phyloP scores from a whole-genome alignment of 2,888 invertebrate genomes.

The Chorisops tibialis region DNA sequence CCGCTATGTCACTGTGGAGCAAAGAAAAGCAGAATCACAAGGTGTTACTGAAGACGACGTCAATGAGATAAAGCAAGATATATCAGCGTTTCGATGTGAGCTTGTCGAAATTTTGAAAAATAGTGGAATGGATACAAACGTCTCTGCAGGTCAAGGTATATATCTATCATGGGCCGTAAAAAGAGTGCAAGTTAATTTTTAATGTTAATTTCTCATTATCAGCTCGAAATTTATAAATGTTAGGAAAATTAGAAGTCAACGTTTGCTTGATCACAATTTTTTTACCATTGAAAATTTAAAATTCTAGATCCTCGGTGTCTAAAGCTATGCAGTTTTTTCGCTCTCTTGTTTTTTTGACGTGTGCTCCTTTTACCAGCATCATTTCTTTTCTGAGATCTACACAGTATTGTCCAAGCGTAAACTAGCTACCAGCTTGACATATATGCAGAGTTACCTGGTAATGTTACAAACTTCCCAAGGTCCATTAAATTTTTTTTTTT shows the following conservation, averaged over 20 bases:
- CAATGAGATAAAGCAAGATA: conserved; percentile 99
- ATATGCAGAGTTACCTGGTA: too few species aligned
- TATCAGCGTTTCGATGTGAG: conserved; percentile 96
- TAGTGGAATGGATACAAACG: conserved; percentile 91
- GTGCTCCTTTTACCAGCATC: too few species aligned
- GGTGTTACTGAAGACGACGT: conserved; percentile 99
- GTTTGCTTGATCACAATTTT: conserved; percentile 1
- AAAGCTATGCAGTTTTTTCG: too few species aligned
- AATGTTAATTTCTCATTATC: conserved; percentile 47
- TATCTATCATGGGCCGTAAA: too few species aligned
- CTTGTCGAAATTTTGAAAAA: conserved; percentile 93
- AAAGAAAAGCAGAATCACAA: conserved; percentile 90
- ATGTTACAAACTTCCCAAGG: too few species aligned
- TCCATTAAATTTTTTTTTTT: too few species aligned
- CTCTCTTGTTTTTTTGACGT: too few species aligned
- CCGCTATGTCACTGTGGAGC: conserved; percentile 94
- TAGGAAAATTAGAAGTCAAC: background rate
- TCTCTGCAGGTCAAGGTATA: conserved; percentile 75
- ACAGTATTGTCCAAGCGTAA: too few species aligned
- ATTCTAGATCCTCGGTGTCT: too few species aligned
- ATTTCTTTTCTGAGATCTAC: too few species aligned
- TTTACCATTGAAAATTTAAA: background rate
- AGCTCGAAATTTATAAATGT: background rate
- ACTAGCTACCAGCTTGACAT: too few species aligned
- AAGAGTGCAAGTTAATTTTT: too few species aligned